Percentiles rank a stretch among this genome's conserved stretches.
Conservation (phyloP, 1,140 invertebrate species). For the Goniozus legneri region DNA sequence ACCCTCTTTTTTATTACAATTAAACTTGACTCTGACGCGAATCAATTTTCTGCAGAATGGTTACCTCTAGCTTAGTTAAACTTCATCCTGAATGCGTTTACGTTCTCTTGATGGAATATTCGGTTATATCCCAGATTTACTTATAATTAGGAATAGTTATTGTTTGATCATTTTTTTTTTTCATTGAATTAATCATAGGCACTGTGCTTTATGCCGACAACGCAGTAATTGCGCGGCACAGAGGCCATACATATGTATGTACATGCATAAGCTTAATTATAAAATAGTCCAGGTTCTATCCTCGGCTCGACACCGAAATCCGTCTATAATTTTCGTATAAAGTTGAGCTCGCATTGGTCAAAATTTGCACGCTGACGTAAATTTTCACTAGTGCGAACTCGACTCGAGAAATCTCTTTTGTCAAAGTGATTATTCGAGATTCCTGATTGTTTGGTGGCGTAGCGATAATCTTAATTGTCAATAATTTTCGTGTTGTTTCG, state of each 20-base stretch:
- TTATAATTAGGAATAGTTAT: slow-evolving; percentile 20
- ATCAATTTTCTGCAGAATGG: too few relatives aligned
- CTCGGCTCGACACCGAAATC: slow-evolving; percentile 8
- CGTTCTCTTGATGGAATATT: slow-evolving; percentile 22
- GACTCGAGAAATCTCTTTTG: not conserved
- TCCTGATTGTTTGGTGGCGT: too few relatives aligned
- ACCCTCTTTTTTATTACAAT: too few relatives aligned
- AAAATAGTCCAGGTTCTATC: slow-evolving; percentile 6
- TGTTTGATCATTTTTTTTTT: too few relatives aligned
- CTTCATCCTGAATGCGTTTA: too few relatives aligned
- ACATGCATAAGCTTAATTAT: slow-evolving; percentile 3
- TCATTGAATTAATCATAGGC: slow-evolving; percentile 29
- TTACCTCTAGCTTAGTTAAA: too few relatives aligned
- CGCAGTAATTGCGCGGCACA: slow-evolving; percentile 6
- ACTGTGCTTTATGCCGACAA: slow-evolving; percentile 25
- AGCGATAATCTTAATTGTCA: too few relatives aligned
- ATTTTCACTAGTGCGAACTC: slow-evolving; percentile 5
- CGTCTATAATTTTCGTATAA: not conserved
- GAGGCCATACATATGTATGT: slow-evolving; percentile 11
- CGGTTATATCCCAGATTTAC: slow-evolving; percentile 13
- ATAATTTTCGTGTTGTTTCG: too few relatives aligned
- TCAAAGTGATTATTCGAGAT: too few relatives aligned
- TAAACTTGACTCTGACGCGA: too few relatives aligned
- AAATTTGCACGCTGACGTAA: slow-evolving; percentile 2
- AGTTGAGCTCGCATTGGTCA: slow-evolving; percentile 6